Percentiles rank a stretch among this genome's conserved stretches.
phyloP scores from a whole-genome alignment of 2,113 vertebrate genomes.

The Azemiops feae region DNA sequence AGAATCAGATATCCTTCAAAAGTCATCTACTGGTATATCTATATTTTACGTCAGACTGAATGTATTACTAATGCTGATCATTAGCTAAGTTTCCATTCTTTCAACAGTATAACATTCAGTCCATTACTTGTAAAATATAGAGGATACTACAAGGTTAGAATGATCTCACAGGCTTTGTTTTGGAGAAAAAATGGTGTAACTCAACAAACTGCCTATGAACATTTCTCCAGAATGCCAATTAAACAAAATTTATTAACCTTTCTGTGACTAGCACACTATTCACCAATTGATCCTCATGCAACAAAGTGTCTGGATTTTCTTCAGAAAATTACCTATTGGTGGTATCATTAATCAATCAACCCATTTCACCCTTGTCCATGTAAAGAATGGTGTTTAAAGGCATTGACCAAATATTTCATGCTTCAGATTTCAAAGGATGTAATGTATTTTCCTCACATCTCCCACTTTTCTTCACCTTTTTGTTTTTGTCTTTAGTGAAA shows the following conservation, averaged over 20 bases:
- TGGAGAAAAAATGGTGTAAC: background rate
- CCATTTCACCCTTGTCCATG: background rate
- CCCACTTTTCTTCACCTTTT: background rate
- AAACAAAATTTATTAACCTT: background rate
- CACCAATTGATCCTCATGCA: background rate
- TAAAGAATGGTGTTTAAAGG: background rate
- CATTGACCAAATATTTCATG: background rate
- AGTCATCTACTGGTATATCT: background rate
- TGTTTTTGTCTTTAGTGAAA: background rate
- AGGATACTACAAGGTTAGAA: constrained; percentile 9
- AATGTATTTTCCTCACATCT: background rate
- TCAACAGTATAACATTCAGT: constrained; percentile 29
- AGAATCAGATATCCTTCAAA: background rate
- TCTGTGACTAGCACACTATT: background rate
- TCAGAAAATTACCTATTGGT: background rate
- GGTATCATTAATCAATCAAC: background rate
- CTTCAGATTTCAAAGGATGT: background rate
- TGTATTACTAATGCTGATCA: constrained; percentile 7
- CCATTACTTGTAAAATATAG: background rate
- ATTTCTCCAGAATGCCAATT: background rate
- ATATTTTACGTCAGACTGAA: background rate
- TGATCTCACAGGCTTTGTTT: background rate
- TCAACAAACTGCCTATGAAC: background rate
- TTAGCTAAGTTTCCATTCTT: constrained; percentile 11
- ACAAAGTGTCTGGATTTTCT: background rate